phyloP scores from a whole-genome alignment of 2,797 vertebrate species.

The Lophius americanus region DNA sequence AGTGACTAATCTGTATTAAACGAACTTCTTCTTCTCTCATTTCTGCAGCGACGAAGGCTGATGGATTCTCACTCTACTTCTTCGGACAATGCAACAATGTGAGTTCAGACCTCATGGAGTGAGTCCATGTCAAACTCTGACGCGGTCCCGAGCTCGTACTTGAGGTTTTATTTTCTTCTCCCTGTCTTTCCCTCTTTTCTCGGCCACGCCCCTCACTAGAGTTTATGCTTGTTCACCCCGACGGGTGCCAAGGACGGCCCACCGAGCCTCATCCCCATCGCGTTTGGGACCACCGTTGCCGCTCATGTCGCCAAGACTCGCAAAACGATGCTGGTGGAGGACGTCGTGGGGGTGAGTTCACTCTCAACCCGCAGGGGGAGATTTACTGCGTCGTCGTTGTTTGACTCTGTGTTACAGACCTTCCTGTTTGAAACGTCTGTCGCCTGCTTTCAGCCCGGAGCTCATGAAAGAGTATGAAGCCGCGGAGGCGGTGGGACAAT shows the following conservation, averaged over 20 bases:
- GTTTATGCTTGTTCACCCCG: conserved; percentile 95
- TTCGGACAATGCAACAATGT: conserved; percentile 99
- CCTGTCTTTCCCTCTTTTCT: conserved; percentile 34
- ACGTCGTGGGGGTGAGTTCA: conserved; percentile 91
- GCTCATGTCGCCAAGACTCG: conserved; percentile 97
- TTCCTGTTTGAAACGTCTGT: no score
- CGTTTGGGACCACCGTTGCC: conserved; percentile 92
- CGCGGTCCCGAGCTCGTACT: neutral
- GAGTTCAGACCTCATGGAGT: conserved; percentile 74
- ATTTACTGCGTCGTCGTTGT: no score
- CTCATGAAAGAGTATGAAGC: no score
- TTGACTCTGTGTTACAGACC: no score
- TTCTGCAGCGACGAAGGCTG: conserved; percentile 95
- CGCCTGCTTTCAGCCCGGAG: no score
- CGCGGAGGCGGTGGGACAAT: no score
- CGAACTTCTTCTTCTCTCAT: conserved; percentile 30
- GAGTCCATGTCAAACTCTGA: neutral
- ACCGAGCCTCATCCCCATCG: conserved; percentile 90
- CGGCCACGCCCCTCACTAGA: conserved; percentile 77
- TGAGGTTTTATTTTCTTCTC: conserved; percentile 14
- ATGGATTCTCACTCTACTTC: conserved; percentile 99
- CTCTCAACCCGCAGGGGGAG: neutral
- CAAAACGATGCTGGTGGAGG: conserved; percentile 93
- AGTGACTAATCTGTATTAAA: conserved; percentile 1
- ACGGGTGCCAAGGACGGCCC: conserved; percentile 92